A percentile compares a stretch with the other conserved stretches of the same genome.
phyloP scores from a whole-genome alignment of 2,888 invertebrate genomes.

The Ceramica pisi region DNA sequence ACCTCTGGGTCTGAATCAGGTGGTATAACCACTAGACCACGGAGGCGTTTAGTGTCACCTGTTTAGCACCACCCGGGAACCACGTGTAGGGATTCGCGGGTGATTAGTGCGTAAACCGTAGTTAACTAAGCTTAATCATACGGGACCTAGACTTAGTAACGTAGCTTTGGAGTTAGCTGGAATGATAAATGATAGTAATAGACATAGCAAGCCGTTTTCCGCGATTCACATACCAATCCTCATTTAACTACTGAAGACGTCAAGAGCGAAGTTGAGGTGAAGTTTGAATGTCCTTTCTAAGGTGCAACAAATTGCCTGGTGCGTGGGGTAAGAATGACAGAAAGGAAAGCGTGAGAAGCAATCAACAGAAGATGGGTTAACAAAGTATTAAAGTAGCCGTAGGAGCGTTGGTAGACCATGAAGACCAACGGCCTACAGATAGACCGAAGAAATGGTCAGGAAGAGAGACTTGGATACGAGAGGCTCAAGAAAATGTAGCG shows the following conservation, averaged over 20 bases:
- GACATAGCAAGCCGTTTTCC: not conserved
- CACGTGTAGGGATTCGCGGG: too few relatives aligned
- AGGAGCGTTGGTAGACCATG: not conserved
- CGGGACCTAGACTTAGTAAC: slow-evolving; percentile 25
- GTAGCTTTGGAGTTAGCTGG: slow-evolving; percentile 17
- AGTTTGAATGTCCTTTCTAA: not conserved
- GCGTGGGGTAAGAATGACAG: not conserved
- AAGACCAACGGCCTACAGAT: not conserved
- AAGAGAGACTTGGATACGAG: not conserved
- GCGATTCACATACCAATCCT: not conserved
- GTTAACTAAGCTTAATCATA: slow-evolving; percentile 25
- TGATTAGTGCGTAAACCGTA: slow-evolving; percentile 24
- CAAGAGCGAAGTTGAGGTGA: not conserved
- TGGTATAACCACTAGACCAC: too few relatives aligned
- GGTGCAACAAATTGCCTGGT: not conserved
- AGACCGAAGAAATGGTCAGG: not conserved
- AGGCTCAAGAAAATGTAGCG: not conserved
- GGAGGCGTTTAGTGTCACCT: too few relatives aligned
- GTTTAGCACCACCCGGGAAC: too few relatives aligned
- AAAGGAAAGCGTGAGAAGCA: too few relatives aligned
- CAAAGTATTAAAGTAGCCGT: not conserved
- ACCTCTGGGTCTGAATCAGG: too few relatives aligned
- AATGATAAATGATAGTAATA: slow-evolving; percentile 5
- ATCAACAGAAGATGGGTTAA: too few relatives aligned
- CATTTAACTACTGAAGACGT: not conserved